phyloP scores from a whole-genome alignment of 2,113 vertebrate genomes.

The Upupa epops region DNA sequence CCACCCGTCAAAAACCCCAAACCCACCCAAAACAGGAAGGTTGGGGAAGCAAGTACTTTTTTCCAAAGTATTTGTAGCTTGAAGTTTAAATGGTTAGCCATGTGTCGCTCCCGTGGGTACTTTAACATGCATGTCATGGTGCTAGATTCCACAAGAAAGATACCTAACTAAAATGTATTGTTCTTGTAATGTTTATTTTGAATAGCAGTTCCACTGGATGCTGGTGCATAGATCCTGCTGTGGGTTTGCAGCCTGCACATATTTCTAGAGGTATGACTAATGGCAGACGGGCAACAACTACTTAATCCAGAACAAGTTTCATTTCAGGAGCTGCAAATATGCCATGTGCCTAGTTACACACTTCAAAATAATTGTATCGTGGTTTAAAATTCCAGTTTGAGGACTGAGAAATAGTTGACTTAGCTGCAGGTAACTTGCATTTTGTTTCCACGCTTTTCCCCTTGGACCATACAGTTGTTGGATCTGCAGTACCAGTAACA shows the following conservation, averaged over 20 bases:
- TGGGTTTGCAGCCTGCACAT: background rate
- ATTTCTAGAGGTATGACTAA: background rate
- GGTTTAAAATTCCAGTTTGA: background rate
- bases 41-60: background rate
- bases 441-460: background rate
- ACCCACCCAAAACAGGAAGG: background rate
- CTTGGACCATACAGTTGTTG: background rate
- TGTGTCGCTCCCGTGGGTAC: background rate
- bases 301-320: background rate
- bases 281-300: background rate
- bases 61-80: background rate
- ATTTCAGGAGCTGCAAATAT: background rate
- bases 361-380: background rate
- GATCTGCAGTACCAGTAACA: background rate
- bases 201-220: background rate
- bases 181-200: constrained; percentile 11
- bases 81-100: background rate
- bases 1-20: fast-evolving
- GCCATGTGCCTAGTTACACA: background rate
- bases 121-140: background rate
- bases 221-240: background rate
- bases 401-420: background rate
- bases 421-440: background rate
- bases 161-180: background rate
- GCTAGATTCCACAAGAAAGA: background rate